phyloP scores from a whole-genome alignment of 2,113 vertebrate genomes.

The Erythrolamprus reginae region DNA sequence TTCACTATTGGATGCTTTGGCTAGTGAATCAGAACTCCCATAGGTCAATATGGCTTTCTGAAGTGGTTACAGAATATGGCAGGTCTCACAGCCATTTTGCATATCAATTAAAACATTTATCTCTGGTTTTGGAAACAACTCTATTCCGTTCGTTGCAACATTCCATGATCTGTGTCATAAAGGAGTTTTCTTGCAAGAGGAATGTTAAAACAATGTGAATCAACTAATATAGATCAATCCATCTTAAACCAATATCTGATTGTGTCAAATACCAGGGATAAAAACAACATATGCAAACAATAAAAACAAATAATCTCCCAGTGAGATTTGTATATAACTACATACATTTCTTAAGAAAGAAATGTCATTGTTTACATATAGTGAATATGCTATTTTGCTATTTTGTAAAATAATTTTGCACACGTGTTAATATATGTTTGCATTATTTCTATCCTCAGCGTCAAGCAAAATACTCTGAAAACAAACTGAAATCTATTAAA shows the following conservation, averaged over 20 bases:
- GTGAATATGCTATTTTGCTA: neutral
- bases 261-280: neutral
- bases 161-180: neutral
- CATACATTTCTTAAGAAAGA: neutral
- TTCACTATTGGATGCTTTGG: neutral
- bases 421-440: constrained; percentile 7
- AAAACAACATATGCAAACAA: neutral
- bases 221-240: neutral
- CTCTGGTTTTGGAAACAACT: neutral
- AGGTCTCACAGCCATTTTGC: neutral
- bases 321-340: neutral
- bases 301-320: neutral
- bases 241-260: neutral
- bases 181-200: neutral
- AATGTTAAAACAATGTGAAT: neutral
- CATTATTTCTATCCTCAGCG: constrained; percentile 73
- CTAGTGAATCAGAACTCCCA: neutral
- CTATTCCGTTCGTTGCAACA: neutral
- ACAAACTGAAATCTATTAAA: constrained; percentile 99
- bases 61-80: neutral
- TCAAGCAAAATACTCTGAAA: constrained; percentile 98
- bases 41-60: neutral
- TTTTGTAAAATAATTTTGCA: constrained; percentile 12
- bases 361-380: neutral
- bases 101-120: neutral